phyloP scores from a whole-genome alignment of 2,113 vertebrate species.

The Melanocharis versteri region DNA sequence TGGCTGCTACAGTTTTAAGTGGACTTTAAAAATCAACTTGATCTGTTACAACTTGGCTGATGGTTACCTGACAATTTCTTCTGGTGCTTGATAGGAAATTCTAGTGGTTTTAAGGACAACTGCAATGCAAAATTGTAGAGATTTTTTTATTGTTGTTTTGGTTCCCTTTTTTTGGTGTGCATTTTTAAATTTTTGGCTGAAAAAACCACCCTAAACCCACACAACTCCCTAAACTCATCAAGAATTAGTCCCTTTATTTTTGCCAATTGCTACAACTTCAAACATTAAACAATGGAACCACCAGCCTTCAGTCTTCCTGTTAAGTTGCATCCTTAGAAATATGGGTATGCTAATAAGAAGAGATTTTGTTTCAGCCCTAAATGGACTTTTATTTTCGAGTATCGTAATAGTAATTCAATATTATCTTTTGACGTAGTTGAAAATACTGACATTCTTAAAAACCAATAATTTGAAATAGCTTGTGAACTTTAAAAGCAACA shows the following conservation, averaged over 20 bases:
- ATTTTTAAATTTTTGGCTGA: background rate
- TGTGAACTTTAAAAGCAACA: background rate
- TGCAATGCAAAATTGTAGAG: background rate
- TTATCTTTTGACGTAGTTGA: background rate
- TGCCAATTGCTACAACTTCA: background rate
- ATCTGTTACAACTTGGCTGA: background rate
- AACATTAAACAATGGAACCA: background rate
- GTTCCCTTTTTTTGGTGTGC: background rate
- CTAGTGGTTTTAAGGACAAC: background rate
- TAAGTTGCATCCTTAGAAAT: background rate
- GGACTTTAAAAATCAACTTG: background rate
- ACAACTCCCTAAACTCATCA: accelerated
- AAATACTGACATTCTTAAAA: background rate
- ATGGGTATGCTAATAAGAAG: background rate
- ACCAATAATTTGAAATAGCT: background rate
- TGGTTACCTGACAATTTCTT: background rate
- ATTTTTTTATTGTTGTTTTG: background rate
- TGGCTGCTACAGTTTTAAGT: background rate
- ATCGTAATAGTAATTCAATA: background rate
- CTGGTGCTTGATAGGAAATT: background rate
- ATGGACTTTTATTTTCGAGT: background rate
- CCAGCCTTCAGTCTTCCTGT: background rate
- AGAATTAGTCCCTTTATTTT: background rate
- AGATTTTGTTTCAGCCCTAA: background rate
- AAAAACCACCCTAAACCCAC: background rate